phyloP scores from a whole-genome alignment of 2,113 vertebrate species.

The Strix uralensis region DNA sequence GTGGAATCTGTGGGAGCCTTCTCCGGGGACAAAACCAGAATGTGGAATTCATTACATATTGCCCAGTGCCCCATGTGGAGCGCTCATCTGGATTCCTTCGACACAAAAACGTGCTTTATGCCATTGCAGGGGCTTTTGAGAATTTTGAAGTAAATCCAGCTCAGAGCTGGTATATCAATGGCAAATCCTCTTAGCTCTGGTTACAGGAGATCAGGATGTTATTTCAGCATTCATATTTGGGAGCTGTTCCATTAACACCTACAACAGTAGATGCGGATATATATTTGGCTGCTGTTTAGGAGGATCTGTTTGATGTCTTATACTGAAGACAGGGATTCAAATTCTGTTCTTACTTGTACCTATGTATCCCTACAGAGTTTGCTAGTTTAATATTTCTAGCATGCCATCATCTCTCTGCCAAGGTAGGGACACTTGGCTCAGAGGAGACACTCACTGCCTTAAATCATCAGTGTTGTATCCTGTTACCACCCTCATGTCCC shows the following conservation, averaged over 20 bases:
- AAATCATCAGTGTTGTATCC: background rate
- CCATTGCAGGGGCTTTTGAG: slow-evolving; percentile 64
- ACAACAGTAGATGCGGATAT: slow-evolving; percentile 60
- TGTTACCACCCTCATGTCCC: background rate
- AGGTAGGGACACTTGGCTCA: background rate
- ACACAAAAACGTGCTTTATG: slow-evolving; percentile 69
- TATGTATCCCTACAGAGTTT: background rate
- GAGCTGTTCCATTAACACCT: slow-evolving; percentile 75
- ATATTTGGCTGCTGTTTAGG: slow-evolving; percentile 68
- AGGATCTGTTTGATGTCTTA: slow-evolving; percentile 55
- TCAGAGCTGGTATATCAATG: slow-evolving; percentile 68
- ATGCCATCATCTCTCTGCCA: background rate
- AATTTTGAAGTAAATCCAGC: slow-evolving; percentile 68
- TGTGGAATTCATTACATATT: slow-evolving; percentile 58
- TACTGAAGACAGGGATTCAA: background rate
- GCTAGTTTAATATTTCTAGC: slow-evolving; percentile 29
- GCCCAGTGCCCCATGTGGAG: slow-evolving; percentile 19
- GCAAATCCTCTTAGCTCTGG: slow-evolving; percentile 75
- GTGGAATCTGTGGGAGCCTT: slow-evolving; percentile 51
- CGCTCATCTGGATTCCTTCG: slow-evolving; percentile 49
- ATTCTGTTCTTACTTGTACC: slow-evolving; percentile 7
- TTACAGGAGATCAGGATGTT: slow-evolving; percentile 66
- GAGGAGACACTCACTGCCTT: background rate
- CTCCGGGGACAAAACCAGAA: slow-evolving; percentile 42
- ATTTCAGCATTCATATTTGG: slow-evolving; percentile 73